Percentiles rank a stretch among this genome's conserved stretches.
These are phyloP conservation scores for Macropis europaea DNA, from an alignment of 2,888 invertebrate species.

Conservation along the genomic window DNA sequence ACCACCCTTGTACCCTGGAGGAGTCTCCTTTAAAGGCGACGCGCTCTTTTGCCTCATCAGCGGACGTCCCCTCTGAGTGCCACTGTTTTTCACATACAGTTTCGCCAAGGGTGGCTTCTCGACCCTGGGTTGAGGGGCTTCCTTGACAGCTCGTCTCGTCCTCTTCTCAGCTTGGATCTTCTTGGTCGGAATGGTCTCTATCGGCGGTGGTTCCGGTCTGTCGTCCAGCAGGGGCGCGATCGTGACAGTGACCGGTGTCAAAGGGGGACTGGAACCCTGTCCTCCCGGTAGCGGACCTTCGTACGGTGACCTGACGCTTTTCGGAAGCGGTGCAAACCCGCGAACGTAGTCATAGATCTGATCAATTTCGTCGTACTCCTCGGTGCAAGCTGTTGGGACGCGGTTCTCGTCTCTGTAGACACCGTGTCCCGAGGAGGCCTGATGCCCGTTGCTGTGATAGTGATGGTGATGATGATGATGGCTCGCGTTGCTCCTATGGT, in stretches of 20 bases:
- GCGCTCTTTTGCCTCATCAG: conserved; percentile 86
- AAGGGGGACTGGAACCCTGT: conserved; percentile 67
- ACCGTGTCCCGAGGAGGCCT: conserved; percentile 78
- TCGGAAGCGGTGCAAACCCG: conserved; percentile 94
- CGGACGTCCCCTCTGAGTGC: conserved; percentile 85
- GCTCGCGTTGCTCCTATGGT: conserved; percentile 80
- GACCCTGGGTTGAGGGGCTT: conserved; percentile 82
- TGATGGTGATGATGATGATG: conserved; percentile 82
- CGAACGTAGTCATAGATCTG: conserved; percentile 97
- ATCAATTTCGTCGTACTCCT: conserved; percentile 97
- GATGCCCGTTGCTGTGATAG: conserved; percentile 80
- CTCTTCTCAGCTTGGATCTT: conserved; percentile 89
- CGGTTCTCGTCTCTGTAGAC: conserved; percentile 85
- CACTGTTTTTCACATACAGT: conserved; percentile 89
- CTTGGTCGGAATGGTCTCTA: conserved; percentile 94
- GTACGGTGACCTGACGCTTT: conserved; percentile 87
- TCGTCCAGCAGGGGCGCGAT: conserved; percentile 82
- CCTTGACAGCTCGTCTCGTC: conserved; percentile 86
- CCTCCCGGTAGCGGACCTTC: conserved; percentile 69
- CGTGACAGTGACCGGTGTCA: conserved; percentile 83
- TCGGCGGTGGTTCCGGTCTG: conserved; percentile 94
- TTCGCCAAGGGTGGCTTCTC: conserved; percentile 85
- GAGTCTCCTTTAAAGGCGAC: conserved; percentile 86
- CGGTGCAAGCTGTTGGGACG: conserved; percentile 83
- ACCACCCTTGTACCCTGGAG: conserved; percentile 86